These are phyloP conservation scores for Spinus olivaceus DNA, from an alignment of 2,797 vertebrate genomes.

Conservation along the genomic window DNA sequence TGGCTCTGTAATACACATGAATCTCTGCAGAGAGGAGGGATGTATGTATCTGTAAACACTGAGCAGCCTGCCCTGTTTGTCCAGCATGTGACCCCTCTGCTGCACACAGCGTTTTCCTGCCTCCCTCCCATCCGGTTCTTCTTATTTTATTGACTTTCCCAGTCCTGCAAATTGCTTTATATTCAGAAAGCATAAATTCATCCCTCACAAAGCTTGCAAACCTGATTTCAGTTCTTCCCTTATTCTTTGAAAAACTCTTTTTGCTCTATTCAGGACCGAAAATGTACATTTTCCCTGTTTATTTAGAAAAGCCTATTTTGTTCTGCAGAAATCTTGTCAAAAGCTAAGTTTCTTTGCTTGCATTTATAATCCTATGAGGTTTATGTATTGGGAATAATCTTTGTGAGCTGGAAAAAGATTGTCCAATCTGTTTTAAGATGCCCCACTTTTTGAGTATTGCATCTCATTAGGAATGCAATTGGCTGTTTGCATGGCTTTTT, in stretches of 20 bases:
- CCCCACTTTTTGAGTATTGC: slow-evolving; percentile 12
- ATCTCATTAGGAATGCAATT: slow-evolving; percentile 14
- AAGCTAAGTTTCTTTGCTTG: background rate
- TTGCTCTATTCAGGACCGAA: background rate
- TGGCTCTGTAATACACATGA: background rate
- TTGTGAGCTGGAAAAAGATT: slow-evolving; percentile 19
- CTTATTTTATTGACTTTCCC: background rate
- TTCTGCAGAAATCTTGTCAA: background rate
- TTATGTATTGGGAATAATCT: slow-evolving; percentile 14
- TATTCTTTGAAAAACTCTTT: background rate
- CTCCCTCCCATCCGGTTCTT: background rate
- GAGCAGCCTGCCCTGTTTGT: background rate
- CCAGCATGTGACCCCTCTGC: background rate
- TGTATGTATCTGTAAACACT: background rate
- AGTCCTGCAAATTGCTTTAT: background rate
- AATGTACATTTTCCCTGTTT: background rate
- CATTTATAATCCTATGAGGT: slow-evolving; percentile 6
- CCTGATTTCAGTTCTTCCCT: background rate
- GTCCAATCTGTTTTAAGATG: slow-evolving; percentile 38
- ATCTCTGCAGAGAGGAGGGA: background rate
- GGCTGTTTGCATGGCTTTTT: slow-evolving; percentile 16
- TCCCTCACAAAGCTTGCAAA: background rate
- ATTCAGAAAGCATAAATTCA: background rate
- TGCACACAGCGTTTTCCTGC: background rate
- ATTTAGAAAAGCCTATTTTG: slow-evolving; percentile 27